These are phyloP conservation scores for Scaptomyza tumidula DNA, from an alignment of 2,888 invertebrate genomes.

Conservation along the genomic window DNA sequence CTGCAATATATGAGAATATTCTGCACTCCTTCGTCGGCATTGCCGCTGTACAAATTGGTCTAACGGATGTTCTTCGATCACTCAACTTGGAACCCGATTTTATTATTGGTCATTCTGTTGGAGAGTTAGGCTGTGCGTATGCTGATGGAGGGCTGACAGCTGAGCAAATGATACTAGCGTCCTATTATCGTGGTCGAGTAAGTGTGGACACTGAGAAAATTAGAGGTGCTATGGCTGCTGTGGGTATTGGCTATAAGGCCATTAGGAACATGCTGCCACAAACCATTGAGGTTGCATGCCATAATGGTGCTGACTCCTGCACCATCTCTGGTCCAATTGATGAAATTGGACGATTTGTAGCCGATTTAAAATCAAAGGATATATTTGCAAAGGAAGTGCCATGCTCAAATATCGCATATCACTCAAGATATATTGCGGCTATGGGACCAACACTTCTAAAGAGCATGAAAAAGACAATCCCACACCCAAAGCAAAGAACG, in stretches of 20 bases:
- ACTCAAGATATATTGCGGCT: constrained; percentile 91
- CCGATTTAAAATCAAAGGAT: constrained; percentile 88
- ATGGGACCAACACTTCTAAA: constrained; percentile 88
- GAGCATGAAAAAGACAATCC: constrained; percentile 88
- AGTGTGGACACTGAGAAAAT: constrained; percentile 89
- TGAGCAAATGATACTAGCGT: constrained; percentile 93
- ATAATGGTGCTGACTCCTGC: constrained; percentile 93
- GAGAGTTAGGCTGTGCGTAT: constrained; percentile 97
- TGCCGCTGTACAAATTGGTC: constrained; percentile 88
- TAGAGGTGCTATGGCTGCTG: constrained; percentile 94
- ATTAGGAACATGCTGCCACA: constrained; percentile 88
- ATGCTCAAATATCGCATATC: constrained; percentile 95
- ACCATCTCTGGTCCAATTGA: constrained; percentile 95
- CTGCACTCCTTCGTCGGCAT: constrained; percentile 90
- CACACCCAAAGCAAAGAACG: constrained; percentile 88
- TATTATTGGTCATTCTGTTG: constrained; percentile 95
- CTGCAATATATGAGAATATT: constrained; percentile 87
- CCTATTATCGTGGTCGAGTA: constrained; percentile 92
- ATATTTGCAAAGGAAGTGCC: constrained; percentile 93
- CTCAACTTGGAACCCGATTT: constrained; percentile 89
- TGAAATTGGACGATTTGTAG: constrained; percentile 88
- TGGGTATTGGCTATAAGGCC: constrained; percentile 88
- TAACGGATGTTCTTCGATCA: constrained; percentile 87
- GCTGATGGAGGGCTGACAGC: constrained; percentile 96
- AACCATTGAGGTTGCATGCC: constrained; percentile 93